Conservation (phyloP, 2,888 invertebrate genomes). For the Balanococcus diminutus region DNA sequence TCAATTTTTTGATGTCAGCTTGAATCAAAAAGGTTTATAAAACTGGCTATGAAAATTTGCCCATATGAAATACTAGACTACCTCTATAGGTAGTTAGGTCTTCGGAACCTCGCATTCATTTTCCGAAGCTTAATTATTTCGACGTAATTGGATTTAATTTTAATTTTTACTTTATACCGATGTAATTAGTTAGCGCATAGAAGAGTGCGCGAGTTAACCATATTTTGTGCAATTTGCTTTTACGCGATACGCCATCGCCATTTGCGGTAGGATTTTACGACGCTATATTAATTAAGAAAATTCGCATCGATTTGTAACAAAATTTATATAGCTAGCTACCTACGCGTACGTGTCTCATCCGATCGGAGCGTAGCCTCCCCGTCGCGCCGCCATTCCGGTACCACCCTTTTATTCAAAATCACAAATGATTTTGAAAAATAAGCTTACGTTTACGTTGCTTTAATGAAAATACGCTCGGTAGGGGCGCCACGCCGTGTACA, state of each 20-base stretch:
- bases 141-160: constrained; percentile 1
- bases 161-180: background rate
- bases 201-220: background rate
- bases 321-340: too few relatives aligned
- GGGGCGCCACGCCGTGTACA: background rate
- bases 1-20: too few relatives aligned
- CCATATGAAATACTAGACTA: background rate
- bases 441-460: background rate
- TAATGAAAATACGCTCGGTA: background rate
- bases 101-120: background rate
- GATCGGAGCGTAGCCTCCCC: background rate
- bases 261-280: background rate
- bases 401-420: constrained; percentile 4
- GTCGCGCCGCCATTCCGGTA: too few relatives aligned
- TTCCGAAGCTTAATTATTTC: background rate
- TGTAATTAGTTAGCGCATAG: background rate
- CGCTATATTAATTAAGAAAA: constrained; percentile 17
- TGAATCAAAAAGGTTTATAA: too few relatives aligned
- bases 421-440: constrained; percentile 8
- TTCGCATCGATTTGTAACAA: background rate
- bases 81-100: background rate
- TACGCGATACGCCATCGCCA: background rate
- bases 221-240: background rate
- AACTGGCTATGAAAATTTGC: background rate
- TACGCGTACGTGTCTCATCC: background rate